phyloP scores from a whole-genome alignment of 1,140 invertebrate genomes.

The Drosophila azteca region DNA sequence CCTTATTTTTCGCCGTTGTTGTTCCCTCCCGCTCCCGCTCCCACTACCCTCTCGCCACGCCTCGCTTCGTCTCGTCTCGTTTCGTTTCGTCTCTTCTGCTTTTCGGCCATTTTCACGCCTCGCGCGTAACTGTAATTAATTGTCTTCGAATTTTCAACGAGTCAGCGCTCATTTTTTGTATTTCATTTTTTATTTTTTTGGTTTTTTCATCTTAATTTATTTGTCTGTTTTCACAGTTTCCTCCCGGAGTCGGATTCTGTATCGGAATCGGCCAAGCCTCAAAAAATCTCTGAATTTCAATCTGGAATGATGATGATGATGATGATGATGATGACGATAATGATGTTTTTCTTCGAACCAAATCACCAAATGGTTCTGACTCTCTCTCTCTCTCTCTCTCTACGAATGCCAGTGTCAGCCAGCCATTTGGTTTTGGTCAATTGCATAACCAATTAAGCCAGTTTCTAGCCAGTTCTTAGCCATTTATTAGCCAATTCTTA shows the following conservation, averaged over 20 bases:
- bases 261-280: slow-evolving; percentile 38
- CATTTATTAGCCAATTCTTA: background rate
- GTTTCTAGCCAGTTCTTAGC: background rate
- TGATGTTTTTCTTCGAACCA: slow-evolving; percentile 14
- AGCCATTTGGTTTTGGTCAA: slow-evolving; percentile 21
- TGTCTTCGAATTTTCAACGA: slow-evolving; percentile 77
- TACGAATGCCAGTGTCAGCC: slow-evolving; percentile 2
- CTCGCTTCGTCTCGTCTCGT: slow-evolving; percentile 18
- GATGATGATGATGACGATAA: slow-evolving; percentile 16
- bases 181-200: background rate
- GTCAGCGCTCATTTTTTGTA: slow-evolving; percentile 58
- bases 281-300: slow-evolving; percentile 9
- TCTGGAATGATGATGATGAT: slow-evolving; percentile 3
- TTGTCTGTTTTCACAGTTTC: background rate
- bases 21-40: too few species aligned
- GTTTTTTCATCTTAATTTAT: slow-evolving; percentile 23
- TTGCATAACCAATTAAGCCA: slow-evolving; percentile 7
- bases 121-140: slow-evolving; percentile 74
- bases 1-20: slow-evolving; percentile 11
- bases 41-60: too few species aligned
- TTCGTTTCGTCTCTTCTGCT: slow-evolving; percentile 2
- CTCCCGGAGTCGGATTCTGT: too few species aligned
- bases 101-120: slow-evolving; percentile 68
- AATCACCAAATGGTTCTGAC: background rate
- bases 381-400: too few species aligned